A percentile compares a stretch with the other conserved stretches of the same genome.
These are phyloP conservation scores for Homalodisca vitripennis DNA, from an alignment of 1,140 invertebrate genomes.

Conservation along the genomic window DNA sequence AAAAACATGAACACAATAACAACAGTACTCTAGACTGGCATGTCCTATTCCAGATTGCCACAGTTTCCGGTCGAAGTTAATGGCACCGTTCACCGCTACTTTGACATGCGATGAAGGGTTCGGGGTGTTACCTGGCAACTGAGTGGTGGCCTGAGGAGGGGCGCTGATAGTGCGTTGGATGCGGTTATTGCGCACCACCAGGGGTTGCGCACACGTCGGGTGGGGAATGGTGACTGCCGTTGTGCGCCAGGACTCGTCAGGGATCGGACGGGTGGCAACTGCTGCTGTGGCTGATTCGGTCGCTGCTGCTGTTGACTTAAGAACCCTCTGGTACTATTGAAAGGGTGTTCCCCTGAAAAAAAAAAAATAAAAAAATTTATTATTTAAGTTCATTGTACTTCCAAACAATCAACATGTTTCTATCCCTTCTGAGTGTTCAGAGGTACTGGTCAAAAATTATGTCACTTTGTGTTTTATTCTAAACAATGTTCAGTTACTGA, in stretches of 20 bases:
- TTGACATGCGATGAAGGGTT: constrained; percentile 1
- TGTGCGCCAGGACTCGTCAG: constrained; percentile 45
- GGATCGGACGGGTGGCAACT: constrained; percentile 41
- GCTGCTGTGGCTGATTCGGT: constrained; percentile 38
- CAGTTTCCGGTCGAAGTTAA: constrained; percentile 19
- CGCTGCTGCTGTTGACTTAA: constrained; percentile 46
- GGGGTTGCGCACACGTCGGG: no score
- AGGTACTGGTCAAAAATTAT: no score
- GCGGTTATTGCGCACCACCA: constrained; percentile 47
- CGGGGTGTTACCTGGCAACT: constrained; percentile 58
- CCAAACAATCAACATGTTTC: no score
- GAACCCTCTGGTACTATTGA: constrained; percentile 40
- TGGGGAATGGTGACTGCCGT: constrained; percentile 59
- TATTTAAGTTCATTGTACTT: no score
- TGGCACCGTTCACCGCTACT: constrained; percentile 17
- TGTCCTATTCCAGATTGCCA: no score
- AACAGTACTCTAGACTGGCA: no score
- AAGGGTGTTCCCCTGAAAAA: constrained; percentile 12
- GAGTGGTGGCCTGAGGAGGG: constrained; percentile 61
- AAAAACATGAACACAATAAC: no score
- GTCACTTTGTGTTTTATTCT: no score
- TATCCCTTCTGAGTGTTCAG: no score
- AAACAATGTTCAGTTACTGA: no score
- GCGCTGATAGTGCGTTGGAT: constrained; percentile 61
- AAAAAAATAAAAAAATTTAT: neutral